Percentiles rank a stretch among this genome's conserved stretches.
Conservation (phyloP, 2,888 invertebrate species). For the Noctua janthe region DNA sequence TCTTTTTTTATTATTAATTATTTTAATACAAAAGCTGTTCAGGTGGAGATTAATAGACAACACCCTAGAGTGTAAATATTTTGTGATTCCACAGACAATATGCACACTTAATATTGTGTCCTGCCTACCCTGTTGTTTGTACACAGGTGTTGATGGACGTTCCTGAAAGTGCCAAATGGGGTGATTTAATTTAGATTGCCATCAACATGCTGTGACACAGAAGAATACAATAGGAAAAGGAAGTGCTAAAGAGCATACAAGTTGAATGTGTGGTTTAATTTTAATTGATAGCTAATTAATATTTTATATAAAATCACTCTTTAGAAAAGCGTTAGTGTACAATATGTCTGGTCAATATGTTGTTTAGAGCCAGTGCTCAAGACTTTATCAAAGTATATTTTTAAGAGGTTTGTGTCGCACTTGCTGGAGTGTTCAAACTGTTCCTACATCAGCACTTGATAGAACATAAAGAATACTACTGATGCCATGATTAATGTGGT, state of each 20-base stretch:
- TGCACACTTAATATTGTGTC: background rate
- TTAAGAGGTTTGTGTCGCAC: background rate
- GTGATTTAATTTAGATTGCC: background rate
- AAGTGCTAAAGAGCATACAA: background rate
- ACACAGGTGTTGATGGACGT: no score
- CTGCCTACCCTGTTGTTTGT: background rate
- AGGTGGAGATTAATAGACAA: background rate
- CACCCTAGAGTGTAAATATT: background rate
- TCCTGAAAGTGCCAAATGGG: no score
- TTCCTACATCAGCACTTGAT: background rate
- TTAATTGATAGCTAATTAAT: background rate
- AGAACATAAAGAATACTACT: background rate
- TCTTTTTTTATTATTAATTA: background rate
- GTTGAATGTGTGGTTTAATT: background rate
- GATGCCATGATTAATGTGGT: background rate
- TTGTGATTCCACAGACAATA: background rate
- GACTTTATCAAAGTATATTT: background rate
- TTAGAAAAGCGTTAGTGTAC: background rate
- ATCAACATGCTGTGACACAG: background rate
- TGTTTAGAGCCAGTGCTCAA: background rate
- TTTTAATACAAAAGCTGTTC: background rate
- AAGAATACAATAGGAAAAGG: no score
- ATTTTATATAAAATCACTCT: background rate
- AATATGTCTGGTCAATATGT: background rate
- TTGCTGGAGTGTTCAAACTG: background rate